Evolutionary conservation across 2,797 vertebrate genomes (phyloP).

Genomic region (Lagorchestes hirsutus): DNA sequence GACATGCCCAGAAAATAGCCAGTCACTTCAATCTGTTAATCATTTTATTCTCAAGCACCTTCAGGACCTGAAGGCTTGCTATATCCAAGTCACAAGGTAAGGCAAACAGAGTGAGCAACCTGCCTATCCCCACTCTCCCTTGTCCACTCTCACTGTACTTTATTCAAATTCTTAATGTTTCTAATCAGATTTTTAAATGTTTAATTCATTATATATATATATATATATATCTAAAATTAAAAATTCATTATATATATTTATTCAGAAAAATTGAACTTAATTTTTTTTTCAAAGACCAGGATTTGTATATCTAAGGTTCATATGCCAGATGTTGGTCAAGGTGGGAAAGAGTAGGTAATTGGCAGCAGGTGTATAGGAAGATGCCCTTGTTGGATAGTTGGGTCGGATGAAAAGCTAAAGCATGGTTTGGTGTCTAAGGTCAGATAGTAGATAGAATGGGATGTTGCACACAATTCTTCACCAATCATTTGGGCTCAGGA

Average conservation of each 20-base stretch:
- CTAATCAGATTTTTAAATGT: background rate
- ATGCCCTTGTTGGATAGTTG: background rate
- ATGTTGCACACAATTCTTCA: background rate
- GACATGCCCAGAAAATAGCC: background rate
- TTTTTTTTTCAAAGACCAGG: background rate
- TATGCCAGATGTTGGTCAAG: background rate
- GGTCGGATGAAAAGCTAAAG: background rate
- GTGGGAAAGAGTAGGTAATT: background rate
- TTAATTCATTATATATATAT: background rate
- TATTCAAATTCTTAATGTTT: background rate
- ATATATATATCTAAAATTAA: no score
- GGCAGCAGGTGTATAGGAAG: background rate
- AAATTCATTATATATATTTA: background rate
- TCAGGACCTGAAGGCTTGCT: background rate
- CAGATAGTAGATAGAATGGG: no score
- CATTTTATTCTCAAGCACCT: background rate
- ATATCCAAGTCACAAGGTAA: background rate
- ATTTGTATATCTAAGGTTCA: background rate
- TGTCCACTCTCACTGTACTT: background rate
- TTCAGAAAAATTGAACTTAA: background rate
- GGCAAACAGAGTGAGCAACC: background rate
- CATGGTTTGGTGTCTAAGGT: background rate
- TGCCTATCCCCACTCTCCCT: background rate
- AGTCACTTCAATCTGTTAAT: background rate
- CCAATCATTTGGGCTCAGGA: background rate